Percentiles rank a stretch among this genome's conserved stretches.
Conservation (phyloP, 2,888 invertebrate genomes). For the Sericinus montela region DNA sequence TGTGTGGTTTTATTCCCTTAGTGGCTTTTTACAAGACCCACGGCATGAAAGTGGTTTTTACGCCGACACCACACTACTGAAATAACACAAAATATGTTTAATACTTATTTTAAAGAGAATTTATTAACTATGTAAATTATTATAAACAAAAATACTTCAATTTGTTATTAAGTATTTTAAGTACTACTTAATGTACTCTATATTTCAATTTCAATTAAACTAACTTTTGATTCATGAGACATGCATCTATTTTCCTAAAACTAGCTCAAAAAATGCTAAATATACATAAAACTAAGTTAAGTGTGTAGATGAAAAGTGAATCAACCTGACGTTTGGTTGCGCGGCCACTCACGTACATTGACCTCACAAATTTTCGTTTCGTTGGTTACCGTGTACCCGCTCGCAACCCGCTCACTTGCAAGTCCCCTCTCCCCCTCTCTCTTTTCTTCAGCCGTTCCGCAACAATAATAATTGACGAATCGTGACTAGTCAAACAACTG, state of each 20-base stretch:
- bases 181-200: no score
- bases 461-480: constrained; percentile 49
- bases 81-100: no score
- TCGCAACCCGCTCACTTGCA: constrained; percentile 26
- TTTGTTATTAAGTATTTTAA: no score
- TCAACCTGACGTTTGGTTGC: constrained; percentile 70
- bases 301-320: constrained; percentile 77
- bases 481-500: constrained; percentile 49
- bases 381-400: constrained; percentile 57
- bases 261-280: constrained; percentile 52
- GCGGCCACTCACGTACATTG: constrained; percentile 74
- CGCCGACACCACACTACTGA: no score
- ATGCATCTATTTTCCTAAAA: constrained; percentile 32
- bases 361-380: constrained; percentile 79
- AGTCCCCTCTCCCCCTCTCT: constrained; percentile 26
- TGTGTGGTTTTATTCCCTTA: no score
- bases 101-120: no score
- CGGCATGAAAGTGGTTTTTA: no score
- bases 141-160: no score
- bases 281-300: constrained; percentile 54
- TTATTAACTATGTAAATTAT: no score
- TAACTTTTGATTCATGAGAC: no score
- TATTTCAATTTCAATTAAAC: no score
- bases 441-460: constrained; percentile 52
- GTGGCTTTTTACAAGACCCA: no score